Base-by-base conservation (phyloP, 2,888 invertebrate species). In the Phrixothrix hirtus region DNA sequence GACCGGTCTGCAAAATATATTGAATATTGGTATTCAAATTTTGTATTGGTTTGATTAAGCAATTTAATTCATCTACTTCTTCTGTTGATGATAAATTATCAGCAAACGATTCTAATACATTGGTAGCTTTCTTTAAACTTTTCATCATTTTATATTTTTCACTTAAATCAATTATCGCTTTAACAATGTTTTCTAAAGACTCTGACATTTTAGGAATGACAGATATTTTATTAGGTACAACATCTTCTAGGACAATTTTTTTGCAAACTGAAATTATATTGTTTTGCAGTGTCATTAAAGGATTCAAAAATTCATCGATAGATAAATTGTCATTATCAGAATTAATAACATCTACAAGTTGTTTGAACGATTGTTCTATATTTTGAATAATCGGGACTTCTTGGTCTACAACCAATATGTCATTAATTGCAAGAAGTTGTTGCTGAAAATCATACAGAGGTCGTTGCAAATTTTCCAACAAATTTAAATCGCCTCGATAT, bases 201-300 rank as follows among this genome's bases (percentile, higher is more conserved):
- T 65, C 61, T 1, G 71, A 34, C 9, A 75, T 55, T 27, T 66
- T 67, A 58, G 71, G 69, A 7, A 75, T 58, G 2, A 73, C 50
- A 0, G 72, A 65, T 53, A 69, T 67, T 45, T 69, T 58, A 12
- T 62, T 58, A 27, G 58, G 37, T 4, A 59, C 53, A 3, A 50
- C 47, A 25, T 66, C 64, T 2, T 57, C 58, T 15, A 70, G 57
- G n/a, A 74, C 70, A 4, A 72, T 70, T 60, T 67, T 72, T 56
- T 68, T 70, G 47, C 73, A 75, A 34, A 72, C 64, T 27, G 65
- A 68, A 14, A 75, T 71, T n/a, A 76, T 59, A 30, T 66, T 69
- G 44, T 69, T 69, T 46, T 75, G 72, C 12, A 75, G 55, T n/a
- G 44, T 47, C 49, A 70, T 67, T 16, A 75, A 54, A 30, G 64